A percentile compares a stretch with the other conserved stretches of the same genome.
Conservation (phyloP, 2,797 vertebrate species). For the Lithobates pipiens region DNA sequence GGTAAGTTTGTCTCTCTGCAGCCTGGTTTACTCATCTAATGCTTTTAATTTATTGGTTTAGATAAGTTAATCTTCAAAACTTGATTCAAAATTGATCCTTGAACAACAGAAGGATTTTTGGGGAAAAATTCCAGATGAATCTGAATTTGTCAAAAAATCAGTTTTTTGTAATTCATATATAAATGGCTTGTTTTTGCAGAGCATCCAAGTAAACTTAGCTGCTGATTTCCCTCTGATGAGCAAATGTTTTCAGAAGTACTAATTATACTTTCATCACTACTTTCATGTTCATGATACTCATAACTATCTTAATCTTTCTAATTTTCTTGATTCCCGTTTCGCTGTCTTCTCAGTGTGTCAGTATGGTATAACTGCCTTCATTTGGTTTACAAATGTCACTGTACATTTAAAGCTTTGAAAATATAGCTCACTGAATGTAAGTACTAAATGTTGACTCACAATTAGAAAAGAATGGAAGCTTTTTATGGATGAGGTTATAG, state of each 20-base stretch:
- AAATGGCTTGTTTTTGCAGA: not conserved
- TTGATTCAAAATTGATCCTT: not conserved
- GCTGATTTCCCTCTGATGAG: not conserved
- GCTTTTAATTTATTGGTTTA: too few species aligned
- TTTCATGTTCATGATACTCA: not conserved
- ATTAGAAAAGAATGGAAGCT: too few species aligned
- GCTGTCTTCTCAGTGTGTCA: not conserved
- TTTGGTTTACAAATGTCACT: conserved; percentile 9
- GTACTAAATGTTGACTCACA: not conserved
- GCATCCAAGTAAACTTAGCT: not conserved
- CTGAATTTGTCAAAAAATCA: not conserved
- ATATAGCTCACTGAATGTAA: not conserved
- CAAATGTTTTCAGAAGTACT: not conserved
- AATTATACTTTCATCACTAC: not conserved
- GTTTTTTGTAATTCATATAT: not conserved
- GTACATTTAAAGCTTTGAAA: not conserved
- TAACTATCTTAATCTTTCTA: not conserved
- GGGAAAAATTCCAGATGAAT: not conserved
- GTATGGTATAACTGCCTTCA: not conserved
- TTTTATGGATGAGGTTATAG: too few species aligned
- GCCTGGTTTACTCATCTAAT: too few species aligned
- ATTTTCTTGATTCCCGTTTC: not conserved
- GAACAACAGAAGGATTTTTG: not conserved
- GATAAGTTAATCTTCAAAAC: not conserved
- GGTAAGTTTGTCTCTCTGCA: not conserved